Evolutionary conservation across 2,888 invertebrate genomes (phyloP), one percentile per base, ranked within the genome.

Genomic region (Vesta saturnalis): DNA sequence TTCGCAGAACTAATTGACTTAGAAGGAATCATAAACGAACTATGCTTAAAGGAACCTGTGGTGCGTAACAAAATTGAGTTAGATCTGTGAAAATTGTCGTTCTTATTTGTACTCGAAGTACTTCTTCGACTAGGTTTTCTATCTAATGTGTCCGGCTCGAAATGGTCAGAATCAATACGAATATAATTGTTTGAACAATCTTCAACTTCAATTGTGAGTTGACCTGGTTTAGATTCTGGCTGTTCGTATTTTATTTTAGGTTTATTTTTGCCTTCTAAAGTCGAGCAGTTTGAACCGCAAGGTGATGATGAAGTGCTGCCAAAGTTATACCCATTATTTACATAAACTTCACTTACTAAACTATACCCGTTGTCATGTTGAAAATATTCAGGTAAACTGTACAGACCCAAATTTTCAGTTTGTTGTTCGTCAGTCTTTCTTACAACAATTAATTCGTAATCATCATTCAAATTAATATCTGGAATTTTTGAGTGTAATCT

Each of bases 101-200:
- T 68, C 14, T 46, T n/a, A 12, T 15, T n/a, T 14, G 18, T 15
- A 52, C 21, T 22, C 18, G 55, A 54, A 2, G 63, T 22, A 18
- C 22, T 56, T 35, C 54, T 46, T 58, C 65, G 89, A 80, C 86
- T 89, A 49, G 92, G 90, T 79, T 94, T 94, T 21, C 94, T 86
- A 78, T 95, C 95, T 64, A 95, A 85, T 0, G 95, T 95, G 74
- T 95, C 94, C 0, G 94, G 94, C 81, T 95, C 95, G 77, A 94
- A 95, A 62, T 90, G 91, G 76, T 93, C 93, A 1, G 93, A 93
- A 77, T 94, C 89, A 57, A 92, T 90, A 77, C 88, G 89, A 5
- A 91, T 89, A 73, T 92, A 92, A 78, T 93, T 92, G 75, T 92
- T 91, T 0, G 93, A 91, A 16, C 93, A 90, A 80, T 94, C 94